Conservation (phyloP, 2,888 invertebrate species). For the Endotricha flammealis region DNA sequence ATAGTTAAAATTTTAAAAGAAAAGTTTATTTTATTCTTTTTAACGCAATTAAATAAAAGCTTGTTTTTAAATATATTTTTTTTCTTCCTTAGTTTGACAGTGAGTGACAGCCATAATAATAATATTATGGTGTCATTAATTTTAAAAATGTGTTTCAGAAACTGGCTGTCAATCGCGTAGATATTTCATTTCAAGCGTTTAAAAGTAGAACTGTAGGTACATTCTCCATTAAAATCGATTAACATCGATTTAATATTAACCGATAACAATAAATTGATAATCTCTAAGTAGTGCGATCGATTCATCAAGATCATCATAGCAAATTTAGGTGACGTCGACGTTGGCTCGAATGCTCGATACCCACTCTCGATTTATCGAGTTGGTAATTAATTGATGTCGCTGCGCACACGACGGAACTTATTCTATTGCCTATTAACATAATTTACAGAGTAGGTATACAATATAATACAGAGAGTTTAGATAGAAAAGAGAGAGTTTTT, state of each 20-base stretch:
- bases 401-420: constrained; percentile 21
- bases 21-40: too few species aligned
- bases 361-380: constrained; percentile 21
- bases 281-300: not conserved
- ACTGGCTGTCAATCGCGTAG: too few species aligned
- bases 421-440: constrained; percentile 25
- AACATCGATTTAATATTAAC: constrained; percentile 12
- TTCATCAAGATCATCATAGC: constrained; percentile 4
- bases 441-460: constrained; percentile 15
- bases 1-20: too few species aligned
- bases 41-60: too few species aligned
- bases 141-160: too few species aligned
- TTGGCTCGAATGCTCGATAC: constrained; percentile 1
- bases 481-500: not conserved
- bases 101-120: too few species aligned
- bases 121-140: too few species aligned
- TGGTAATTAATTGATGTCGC: constrained; percentile 48
- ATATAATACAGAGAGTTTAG: constrained; percentile 4
- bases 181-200: too few species aligned
- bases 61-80: too few species aligned
- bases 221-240: too few species aligned
- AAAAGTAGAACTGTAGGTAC: too few species aligned
- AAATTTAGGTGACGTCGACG: not conserved
- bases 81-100: too few species aligned
- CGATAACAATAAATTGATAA: constrained; percentile 7